These are phyloP conservation scores for Pachypeltis micranthus DNA, from an alignment of 1,140 invertebrate genomes.

Conservation along the genomic window DNA sequence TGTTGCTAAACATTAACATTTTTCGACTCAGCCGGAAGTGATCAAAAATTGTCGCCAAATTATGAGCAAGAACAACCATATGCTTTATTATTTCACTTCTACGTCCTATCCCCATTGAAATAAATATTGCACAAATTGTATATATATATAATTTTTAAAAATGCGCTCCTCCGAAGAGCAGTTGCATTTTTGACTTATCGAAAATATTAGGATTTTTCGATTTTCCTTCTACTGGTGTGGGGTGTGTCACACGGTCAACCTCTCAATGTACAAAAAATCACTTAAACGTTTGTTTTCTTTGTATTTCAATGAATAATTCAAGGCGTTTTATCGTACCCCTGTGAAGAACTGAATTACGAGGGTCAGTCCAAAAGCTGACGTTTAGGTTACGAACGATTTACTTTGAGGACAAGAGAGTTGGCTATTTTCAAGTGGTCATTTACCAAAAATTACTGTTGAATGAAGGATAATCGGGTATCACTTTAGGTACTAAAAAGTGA, in stretches of 20 bases:
- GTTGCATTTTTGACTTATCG: background rate
- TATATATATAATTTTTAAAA: background rate
- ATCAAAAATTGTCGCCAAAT: background rate
- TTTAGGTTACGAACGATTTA: too few species aligned
- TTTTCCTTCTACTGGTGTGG: background rate
- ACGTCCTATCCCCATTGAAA: constrained; percentile 4
- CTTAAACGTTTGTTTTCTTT: background rate
- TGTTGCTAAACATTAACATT: background rate
- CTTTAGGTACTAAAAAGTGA: background rate
- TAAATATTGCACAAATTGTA: constrained; percentile 16
- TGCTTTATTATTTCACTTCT: constrained; percentile 14
- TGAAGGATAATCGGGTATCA: background rate
- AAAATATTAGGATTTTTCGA: background rate
- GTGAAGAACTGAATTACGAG: background rate
- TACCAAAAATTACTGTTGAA: background rate
- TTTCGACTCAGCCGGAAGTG: background rate
- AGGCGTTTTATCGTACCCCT: too few species aligned
- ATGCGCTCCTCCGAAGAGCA: background rate
- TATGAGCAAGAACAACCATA: background rate
- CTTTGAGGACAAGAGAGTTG: background rate
- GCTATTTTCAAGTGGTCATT: background rate
- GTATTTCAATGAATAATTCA: background rate
- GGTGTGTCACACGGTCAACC: background rate
- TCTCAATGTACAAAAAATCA: constrained; percentile 2
- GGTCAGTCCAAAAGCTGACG: background rate